Evolutionary conservation across 2,113 vertebrate genomes (phyloP), one percentile per base, ranked within the genome.

Genomic region (Platysteira castanea): DNA sequence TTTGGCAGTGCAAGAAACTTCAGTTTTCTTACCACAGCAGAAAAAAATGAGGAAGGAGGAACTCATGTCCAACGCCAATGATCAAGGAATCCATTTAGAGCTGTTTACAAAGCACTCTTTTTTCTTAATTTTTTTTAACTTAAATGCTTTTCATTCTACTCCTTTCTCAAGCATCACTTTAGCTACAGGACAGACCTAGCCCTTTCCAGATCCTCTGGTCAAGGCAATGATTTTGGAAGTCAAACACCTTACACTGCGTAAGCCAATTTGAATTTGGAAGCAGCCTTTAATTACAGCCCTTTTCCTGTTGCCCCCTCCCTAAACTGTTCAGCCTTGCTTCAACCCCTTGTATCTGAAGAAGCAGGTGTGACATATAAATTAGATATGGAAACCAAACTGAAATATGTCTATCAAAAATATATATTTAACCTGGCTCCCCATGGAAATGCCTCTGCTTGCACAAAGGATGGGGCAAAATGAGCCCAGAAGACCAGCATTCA

Each of bases 321-420:
- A 54, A 9, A 56, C 16, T 30, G 2, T 33, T 64, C 47, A 41
- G 35, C 31, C 16, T 69, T 68, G 54, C 59, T 52, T 28, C 53
- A n/a, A 10, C 20, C 13, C 15, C n/a, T 52, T 30, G 6, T 35
- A 17, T 8, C 15, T 64, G 21, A 63, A 88, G 16, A 30, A 10
- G 18, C 15, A 16, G 33, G 46, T 74, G 7, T 14, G 27, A 76
- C 26, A 56, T 0, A 0, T 0, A 13, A 73, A 12, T 31, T 59
- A 59, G 14, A 56, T 37, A 9, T 30, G 33, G 35, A 60, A 86
- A 74, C 22, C 35, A 70, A 69, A 75, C 44, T 35, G 57, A 69
- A 86, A 46, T 28, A 17, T 1, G 9, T 9, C 35, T 28, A 23
- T 49, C 22, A 56, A 69, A 67, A 74, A 30, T 4, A 41, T 0